Evolutionary conservation across 2,113 vertebrate species (phyloP).

Genomic region (Prolemur simus): DNA sequence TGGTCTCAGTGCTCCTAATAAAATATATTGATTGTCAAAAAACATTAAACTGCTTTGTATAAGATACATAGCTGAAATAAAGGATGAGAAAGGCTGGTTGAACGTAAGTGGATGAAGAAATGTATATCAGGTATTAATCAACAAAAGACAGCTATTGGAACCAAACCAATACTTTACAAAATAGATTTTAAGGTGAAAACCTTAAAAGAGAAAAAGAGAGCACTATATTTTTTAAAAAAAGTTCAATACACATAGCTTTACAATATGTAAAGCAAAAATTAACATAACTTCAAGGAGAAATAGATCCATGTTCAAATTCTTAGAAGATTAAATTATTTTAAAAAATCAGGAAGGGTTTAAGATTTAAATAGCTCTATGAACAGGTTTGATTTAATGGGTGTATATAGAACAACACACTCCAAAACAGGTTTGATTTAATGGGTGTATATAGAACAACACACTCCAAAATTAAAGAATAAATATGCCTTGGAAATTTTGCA

Average conservation of each 20-base stretch:
- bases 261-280: not conserved
- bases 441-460: not conserved
- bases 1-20: not conserved
- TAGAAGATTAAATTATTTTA: not conserved
- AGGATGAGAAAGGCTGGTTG: not conserved
- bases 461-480: constrained; percentile 24
- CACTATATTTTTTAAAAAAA: not conserved
- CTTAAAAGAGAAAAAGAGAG: not conserved
- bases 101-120: not conserved
- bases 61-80: not conserved
- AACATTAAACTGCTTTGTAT: not conserved
- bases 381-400: not conserved
- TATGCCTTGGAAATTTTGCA: not conserved
- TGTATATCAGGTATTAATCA: not conserved
- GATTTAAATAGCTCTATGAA: not conserved
- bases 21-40: not conserved
- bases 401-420: too few relatives aligned
- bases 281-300: not conserved
- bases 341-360: not conserved
- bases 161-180: not conserved
- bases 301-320: not conserved
- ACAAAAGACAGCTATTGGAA: not conserved
- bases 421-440: too few relatives aligned
- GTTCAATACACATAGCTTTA: not conserved
- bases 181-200: not conserved